Evolutionary conservation across 1,140 invertebrate species (phyloP), one percentile per base, ranked within the genome.

Genomic region (Oncopodura yosiiana): DNA sequence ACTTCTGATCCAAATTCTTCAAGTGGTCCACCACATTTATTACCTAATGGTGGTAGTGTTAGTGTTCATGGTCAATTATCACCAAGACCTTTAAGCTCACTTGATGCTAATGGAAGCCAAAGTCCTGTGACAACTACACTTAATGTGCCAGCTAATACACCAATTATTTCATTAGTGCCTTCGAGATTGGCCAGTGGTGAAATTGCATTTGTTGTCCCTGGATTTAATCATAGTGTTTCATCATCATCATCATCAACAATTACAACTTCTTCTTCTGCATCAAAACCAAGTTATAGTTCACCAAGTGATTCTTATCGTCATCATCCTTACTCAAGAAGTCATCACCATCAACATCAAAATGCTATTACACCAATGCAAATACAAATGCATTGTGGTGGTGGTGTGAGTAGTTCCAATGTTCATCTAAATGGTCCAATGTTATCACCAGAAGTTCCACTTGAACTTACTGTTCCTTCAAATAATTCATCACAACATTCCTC

Each of bases 141-240:
- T 21, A 42, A 45, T 9, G 36, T 41, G 5, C 34, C 53, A 3
- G 53, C 56, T 30, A 56, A 49, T 4, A 50, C 49, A 41, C 6
- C 38, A 9, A 49, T 56, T 18, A 61, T 61, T 38, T 61, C 59
- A 24, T 68, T 81, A 52, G 77, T 78, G 18, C 80, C 76, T 34
- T 82, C 76, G 43, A 69, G 78, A 30, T 62, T 82, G 44, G 75
- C 78, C 0, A 77, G 77, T 48, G 73, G 81, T 49, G 75, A 81
- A 66, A 72, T 81, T 64, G 72, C 80, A 48, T 65, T 81, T 59
- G 66, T 83, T 41, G 64, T 83, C 58, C 74, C 77, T 1, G 69
- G 66, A 14, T 58, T 62, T 18, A 50, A 39, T 3, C n/a, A n/a
- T n/a, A n/a, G n/a, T n/a, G n/a, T n/a, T n/a, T n/a, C n/a, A n/a